Evolutionary conservation across 2,797 vertebrate species (phyloP), one percentile per base, ranked within the genome.

Genomic region (Catharus ustulatus): DNA sequence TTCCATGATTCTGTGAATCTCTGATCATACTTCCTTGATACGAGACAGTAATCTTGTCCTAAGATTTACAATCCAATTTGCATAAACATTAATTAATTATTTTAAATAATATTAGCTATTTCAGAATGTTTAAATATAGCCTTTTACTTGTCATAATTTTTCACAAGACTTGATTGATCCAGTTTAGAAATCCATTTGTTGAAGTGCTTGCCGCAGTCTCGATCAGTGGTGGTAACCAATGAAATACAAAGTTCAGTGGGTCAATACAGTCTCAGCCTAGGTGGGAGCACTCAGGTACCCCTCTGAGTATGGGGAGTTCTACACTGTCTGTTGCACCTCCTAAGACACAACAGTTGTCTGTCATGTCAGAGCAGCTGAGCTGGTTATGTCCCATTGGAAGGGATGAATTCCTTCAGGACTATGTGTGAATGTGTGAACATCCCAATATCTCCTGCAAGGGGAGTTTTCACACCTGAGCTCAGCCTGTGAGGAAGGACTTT

Each of bases 221-320:
- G 27, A 13, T 59, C 72, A 29, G 20, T n/a, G 38, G 29, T 23
- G 16, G 29, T 9, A 68, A 15, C 11, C 29, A 22, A 29, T 11
- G 20, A 46, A 61, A 40, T 11, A 38, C 16, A 21, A n/a, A 45
- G 23, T 45, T 59, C 38, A 20, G 2, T n/a, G 40, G 13, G 12
- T 38, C 52, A 23, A 29, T 32, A 45, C 13, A 24, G 2, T 7
- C n/a, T 52, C 38, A 68, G 15, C 15, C 27, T 52, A 16, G 23
- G 11, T 38, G 46, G 54, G 10, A 61, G 59, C 1, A 5, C 38
- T 38, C 46, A 59, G 10, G 23, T 29, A 13, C 5, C n/a, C 20
- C 46, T 23, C 16, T 0, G 0, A 13, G 15, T 30, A n/a, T 4
- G 5, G 15, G 29, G 16, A 61, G 9, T 8, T 24, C 24, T n/a